A percentile compares a stretch with the other conserved stretches of the same genome.
Conservation (phyloP, 92 coral and sea anemone species). For the Chrysogorgia sp. region DNA sequence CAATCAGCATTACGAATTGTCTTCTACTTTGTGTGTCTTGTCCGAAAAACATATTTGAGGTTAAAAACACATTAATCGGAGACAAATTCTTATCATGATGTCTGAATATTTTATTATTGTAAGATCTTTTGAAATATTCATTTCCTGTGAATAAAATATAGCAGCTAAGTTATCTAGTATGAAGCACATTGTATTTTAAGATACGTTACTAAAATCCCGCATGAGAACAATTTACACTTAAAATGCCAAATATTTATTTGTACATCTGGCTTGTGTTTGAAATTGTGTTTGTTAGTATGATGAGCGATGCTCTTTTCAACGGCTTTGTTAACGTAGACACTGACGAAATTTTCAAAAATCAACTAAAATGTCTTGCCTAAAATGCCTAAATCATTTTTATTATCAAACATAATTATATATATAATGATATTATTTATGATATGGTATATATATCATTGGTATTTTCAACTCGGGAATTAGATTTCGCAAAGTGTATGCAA, state of each 20-base stretch:
- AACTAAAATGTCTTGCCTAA: neutral
- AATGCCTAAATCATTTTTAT: too few species aligned
- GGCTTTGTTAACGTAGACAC: too few species aligned
- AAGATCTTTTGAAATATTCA: constrained; percentile 10
- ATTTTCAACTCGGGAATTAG: too few species aligned
- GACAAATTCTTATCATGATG: constrained; percentile 7
- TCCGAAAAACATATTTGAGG: constrained; percentile 11
- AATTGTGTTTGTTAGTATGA: too few species aligned
- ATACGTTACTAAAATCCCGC: too few species aligned
- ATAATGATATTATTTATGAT: too few species aligned
- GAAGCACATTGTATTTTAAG: neutral
- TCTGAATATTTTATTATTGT: constrained; percentile 18
- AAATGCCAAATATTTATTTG: too few species aligned
- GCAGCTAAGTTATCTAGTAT: too few species aligned
- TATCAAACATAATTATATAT: too few species aligned
- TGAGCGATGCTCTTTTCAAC: constrained; percentile 1
- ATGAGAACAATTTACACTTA: too few species aligned
- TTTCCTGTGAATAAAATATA: constrained; percentile 7
- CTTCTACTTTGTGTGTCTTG: neutral
- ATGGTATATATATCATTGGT: too few species aligned
- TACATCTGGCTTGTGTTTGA: neutral
- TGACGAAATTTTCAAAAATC: neutral
- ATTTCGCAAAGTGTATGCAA: too few species aligned
- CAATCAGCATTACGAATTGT: neutral
- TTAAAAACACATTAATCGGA: neutral